Evolutionary conservation across 2,797 vertebrate species (phyloP).

Genomic region (Acanthurus leucopareius): DNA sequence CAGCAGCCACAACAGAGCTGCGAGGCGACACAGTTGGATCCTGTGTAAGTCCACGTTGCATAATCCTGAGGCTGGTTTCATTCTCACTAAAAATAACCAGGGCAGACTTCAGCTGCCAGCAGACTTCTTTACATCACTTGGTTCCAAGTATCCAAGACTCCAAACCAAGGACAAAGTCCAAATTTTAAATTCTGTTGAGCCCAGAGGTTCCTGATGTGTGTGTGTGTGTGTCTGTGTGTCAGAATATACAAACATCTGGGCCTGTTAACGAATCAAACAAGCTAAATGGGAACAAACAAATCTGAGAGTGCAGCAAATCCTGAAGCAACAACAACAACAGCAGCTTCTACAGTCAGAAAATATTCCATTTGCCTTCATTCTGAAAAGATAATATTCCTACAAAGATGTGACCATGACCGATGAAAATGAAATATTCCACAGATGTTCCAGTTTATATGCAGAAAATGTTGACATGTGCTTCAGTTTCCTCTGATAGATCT

Average conservation of each 20-base stretch:
- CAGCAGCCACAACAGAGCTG: neutral
- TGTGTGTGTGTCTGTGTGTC: neutral
- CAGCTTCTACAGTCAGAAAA: no score
- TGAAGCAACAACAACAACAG: no score
- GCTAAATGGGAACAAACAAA: no score
- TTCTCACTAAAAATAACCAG: neutral
- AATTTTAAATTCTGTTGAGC: neutral
- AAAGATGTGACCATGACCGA: no score
- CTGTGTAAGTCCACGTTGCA: neutral
- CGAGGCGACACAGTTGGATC: neutral
- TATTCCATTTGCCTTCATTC: no score
- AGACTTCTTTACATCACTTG: neutral
- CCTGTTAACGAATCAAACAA: neutral
- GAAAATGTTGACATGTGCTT: no score
- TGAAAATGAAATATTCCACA: no score
- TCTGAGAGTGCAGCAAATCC: no score
- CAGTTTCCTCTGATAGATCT: no score
- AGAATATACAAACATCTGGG: neutral
- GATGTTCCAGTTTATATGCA: no score
- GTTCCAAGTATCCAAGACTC: neutral
- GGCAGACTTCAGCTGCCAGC: neutral
- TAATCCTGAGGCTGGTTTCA: neutral
- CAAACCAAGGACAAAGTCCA: neutral
- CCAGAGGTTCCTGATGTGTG: neutral
- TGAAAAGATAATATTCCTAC: no score